Evolutionary conservation across 2,113 vertebrate species (phyloP).

Genomic region (Galbula dea): DNA sequence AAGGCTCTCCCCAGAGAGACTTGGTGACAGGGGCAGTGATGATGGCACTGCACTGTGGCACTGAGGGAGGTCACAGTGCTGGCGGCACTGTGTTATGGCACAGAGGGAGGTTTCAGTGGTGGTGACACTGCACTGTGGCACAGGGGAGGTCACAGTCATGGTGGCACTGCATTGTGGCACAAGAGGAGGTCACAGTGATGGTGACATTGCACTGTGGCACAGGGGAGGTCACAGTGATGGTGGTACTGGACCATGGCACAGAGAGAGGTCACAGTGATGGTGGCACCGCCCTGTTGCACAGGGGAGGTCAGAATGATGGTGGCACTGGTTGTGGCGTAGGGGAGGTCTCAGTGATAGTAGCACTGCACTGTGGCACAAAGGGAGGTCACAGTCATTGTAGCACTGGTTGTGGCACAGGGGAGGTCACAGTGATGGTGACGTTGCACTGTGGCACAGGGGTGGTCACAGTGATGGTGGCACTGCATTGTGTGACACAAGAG

Average conservation of each 20-base stretch:
- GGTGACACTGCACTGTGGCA: not conserved
- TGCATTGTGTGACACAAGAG: not conserved
- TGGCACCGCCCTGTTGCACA: not conserved
- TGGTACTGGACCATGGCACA: not conserved
- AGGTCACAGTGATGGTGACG: rapidly evolving
- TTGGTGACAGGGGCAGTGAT: rapidly evolving
- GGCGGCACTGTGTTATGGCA: not conserved
- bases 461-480: rapidly evolving
- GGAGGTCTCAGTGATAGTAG: not conserved
- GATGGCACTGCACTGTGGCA: not conserved
- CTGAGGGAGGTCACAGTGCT: rapidly evolving
- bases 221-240: rapidly evolving
- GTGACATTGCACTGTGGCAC: not conserved
- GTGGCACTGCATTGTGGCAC: not conserved
- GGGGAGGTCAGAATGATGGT: not conserved
- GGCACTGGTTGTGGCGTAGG: not conserved
- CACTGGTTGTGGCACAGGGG: not conserved
- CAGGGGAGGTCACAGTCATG: rapidly evolving
- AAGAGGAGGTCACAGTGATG: rapidly evolving
- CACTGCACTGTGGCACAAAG: not conserved
- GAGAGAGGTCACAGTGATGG: not conserved
- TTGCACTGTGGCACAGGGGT: no score
- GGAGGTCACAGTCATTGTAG: not conserved
- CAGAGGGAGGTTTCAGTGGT: rapidly evolving
- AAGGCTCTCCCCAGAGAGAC: rapidly evolving